Evolutionary conservation across 92 coral and sea anemone genomes (phyloP).

Genomic region (Epizoanthus scotinus): DNA sequence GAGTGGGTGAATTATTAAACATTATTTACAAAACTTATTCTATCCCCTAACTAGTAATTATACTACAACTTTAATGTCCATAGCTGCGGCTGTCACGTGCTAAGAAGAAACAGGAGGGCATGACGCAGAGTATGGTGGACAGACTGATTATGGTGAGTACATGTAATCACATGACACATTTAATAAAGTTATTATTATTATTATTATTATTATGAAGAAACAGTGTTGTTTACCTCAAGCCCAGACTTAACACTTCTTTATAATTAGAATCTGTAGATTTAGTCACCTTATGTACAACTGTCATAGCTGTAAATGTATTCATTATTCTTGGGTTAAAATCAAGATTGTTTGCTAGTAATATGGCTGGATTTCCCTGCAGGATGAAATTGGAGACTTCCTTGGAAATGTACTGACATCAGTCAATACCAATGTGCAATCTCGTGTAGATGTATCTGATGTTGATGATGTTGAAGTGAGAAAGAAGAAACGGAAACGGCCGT

Average conservation of each 20-base stretch:
- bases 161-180: too few species aligned
- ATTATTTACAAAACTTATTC: neutral
- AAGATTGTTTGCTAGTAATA: neutral
- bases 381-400: conserved; percentile 95
- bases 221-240: too few species aligned
- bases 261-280: too few species aligned
- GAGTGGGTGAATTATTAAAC: too few species aligned
- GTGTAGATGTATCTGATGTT: conserved; percentile 87
- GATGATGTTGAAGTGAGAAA: conserved; percentile 86
- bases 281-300: neutral
- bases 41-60: neutral
- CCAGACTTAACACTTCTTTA: neutral
- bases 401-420: conserved; percentile 83
- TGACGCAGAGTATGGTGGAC: conserved; percentile 97
- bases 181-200: too few species aligned
- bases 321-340: neutral
- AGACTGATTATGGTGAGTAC: conserved; percentile 88
- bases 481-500: conserved; percentile 92
- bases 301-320: neutral
- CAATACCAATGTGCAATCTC: conserved; percentile 70
- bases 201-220: too few species aligned
- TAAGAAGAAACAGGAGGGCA: conserved; percentile 90
- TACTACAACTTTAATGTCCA: neutral
- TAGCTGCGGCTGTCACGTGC: conserved; percentile 90
- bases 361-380: conserved; percentile 50